Conservation (phyloP, 1,140 invertebrate genomes). For the Arctopsyche grandis region DNA sequence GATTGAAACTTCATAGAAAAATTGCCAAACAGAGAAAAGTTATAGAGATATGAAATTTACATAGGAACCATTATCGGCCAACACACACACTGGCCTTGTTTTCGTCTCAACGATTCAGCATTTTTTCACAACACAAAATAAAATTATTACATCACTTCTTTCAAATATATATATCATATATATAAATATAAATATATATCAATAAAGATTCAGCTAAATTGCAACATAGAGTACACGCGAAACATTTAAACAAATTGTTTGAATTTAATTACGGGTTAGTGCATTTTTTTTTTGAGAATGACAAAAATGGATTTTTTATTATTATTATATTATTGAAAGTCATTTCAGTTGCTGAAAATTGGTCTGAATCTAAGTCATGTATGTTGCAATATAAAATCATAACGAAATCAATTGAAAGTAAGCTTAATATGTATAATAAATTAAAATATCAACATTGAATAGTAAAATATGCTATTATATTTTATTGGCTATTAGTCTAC, state of each 20-base stretch:
- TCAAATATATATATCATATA: constrained; percentile 17
- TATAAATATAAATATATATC: constrained; percentile 28
- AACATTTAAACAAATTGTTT: constrained; percentile 49
- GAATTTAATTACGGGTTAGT: constrained; percentile 32
- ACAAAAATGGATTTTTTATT: too few species aligned
- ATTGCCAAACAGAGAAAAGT: constrained; percentile 53
- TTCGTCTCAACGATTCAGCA: constrained; percentile 42
- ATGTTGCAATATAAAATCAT: constrained; percentile 31
- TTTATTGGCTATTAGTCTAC: constrained; percentile 52
- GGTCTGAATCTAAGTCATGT: constrained; percentile 22
- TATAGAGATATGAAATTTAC: constrained; percentile 56
- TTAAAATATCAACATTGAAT: constrained; percentile 38
- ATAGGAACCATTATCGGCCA: constrained; percentile 54
- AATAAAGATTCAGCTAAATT: constrained; percentile 50
- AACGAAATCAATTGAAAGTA: constrained; percentile 1
- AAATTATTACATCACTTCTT: constrained; percentile 47
- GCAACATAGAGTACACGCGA: constrained; percentile 52
- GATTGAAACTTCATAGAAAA: constrained; percentile 55
- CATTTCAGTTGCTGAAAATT: not conserved
- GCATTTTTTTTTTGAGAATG: not conserved
- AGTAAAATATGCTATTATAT: constrained; percentile 50
- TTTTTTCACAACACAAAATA: constrained; percentile 49
- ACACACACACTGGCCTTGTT: constrained; percentile 37
- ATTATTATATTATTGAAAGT: too few species aligned
- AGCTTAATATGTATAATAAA: not conserved